Evolutionary conservation across 1,140 invertebrate species (phyloP), one percentile per base, ranked within the genome.

Genomic region (Temnothorax curvispinosus): DNA sequence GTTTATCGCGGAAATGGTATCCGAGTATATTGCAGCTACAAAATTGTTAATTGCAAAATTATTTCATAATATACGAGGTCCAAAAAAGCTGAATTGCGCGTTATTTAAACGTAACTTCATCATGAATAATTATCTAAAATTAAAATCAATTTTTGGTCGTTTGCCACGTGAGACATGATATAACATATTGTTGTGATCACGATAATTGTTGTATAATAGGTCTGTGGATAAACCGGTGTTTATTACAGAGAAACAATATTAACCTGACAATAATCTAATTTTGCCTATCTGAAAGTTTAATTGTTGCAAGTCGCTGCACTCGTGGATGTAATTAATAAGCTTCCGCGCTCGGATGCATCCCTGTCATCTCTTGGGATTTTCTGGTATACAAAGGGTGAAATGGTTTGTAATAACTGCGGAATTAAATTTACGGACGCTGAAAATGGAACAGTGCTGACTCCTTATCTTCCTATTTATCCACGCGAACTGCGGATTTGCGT

Each of bases 11-110:
- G 21, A 69, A 54, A 56, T 81, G 6, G 9, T 56, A 81, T 11
- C 27, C 15, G 64, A 44, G 6, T 32, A 44, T 71, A 27, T 54
- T 80, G 15, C 2, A 56, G 15, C 21, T 41, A 50, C 1, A 21
- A 71, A 81, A 32, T 27, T 81, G 47, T 69, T 81, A 71, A 81
- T 81, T 71, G 58, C 27, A 80, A 80, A 80, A 71, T 81, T 81
- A 56, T 71, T 69, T 21, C 21, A 13, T 54, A 32, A 56, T 69
- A 18, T 9, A 71, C 15, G 21, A 69, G 44, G 35, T 71, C 9
- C 35, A 27, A 44, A 21, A 0, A 38, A 38, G 18, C 18, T 44
- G 18, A 78, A 77, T 77, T 78, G 3, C 9, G 62, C 18, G 8
- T 65, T 35, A 62, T 47, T 64, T 13, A 47, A 44, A 44, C 8